A percentile compares a stretch with the other conserved stretches of the same genome.
These are phyloP conservation scores for Camponotus fellah DNA, from an alignment of 2,888 invertebrate genomes.

Conservation along the genomic window DNA sequence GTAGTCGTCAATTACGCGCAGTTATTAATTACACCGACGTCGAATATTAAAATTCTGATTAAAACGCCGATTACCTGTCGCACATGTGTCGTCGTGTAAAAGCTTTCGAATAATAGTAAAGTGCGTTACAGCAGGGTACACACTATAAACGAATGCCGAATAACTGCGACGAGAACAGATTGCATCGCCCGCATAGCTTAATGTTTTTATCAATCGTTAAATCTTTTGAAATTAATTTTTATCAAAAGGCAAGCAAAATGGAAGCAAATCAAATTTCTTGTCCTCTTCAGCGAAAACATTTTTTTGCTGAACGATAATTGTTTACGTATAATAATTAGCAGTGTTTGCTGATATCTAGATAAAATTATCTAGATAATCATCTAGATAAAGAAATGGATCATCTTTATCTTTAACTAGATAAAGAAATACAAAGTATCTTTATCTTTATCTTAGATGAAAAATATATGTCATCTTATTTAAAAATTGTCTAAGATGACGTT, in stretches of 20 bases:
- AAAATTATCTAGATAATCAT: too few relatives aligned
- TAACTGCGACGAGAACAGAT: conserved; percentile 24
- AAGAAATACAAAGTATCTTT: too few relatives aligned
- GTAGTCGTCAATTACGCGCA: conserved; percentile 4
- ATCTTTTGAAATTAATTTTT: neutral
- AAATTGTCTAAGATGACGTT: too few relatives aligned
- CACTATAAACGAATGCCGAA: conserved; percentile 14
- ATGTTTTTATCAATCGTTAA: neutral
- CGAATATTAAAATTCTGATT: conserved; percentile 57
- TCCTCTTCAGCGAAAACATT: too few relatives aligned
- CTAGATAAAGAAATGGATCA: too few relatives aligned
- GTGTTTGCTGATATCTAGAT: too few relatives aligned
- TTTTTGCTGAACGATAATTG: neutral
- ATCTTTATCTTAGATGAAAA: too few relatives aligned
- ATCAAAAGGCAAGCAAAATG: neutral
- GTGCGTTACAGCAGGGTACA: neutral
- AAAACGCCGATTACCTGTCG: conserved; percentile 43
- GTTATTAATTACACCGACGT: conserved; percentile 50
- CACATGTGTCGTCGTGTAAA: conserved; percentile 43
- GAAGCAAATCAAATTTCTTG: too few relatives aligned
- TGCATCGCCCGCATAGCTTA: neutral
- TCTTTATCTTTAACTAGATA: too few relatives aligned
- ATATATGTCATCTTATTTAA: too few relatives aligned
- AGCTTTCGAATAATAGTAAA: conserved; percentile 27
- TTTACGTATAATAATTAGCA: neutral